Evolutionary conservation across 2,888 invertebrate genomes (phyloP).

Genomic region (Scaptomyza caliginosa): DNA sequence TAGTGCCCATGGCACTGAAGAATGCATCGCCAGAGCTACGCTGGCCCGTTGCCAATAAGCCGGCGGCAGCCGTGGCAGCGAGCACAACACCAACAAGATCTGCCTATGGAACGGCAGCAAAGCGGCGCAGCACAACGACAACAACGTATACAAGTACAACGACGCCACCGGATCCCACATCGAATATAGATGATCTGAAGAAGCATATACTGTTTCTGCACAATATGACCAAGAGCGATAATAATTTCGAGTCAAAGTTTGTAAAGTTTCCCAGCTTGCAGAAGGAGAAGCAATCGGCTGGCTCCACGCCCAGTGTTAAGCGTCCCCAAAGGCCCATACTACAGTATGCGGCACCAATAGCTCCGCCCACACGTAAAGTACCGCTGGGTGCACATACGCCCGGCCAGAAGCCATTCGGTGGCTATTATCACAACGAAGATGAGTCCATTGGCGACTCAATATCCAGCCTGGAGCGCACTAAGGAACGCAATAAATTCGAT

Average conservation of each 20-base stretch:
- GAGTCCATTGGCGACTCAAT: slow-evolving; percentile 50
- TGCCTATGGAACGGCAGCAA: slow-evolving; percentile 30
- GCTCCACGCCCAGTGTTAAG: slow-evolving; percentile 41
- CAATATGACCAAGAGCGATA: slow-evolving; percentile 83
- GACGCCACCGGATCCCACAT: slow-evolving; percentile 66
- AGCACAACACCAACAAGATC: slow-evolving; percentile 54
- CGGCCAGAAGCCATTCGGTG: slow-evolving; percentile 67
- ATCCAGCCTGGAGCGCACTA: slow-evolving; percentile 25
- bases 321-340: slow-evolving; percentile 74
- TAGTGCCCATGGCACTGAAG: slow-evolving; percentile 84
- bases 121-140: slow-evolving; percentile 48
- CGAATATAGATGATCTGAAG: slow-evolving; percentile 84
- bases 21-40: slow-evolving; percentile 81
- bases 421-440: slow-evolving; percentile 78
- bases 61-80: slow-evolving; percentile 44
- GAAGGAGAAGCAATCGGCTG: slow-evolving; percentile 67
- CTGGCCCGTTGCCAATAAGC: slow-evolving; percentile 45
- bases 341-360: slow-evolving; percentile 79
- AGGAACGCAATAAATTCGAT: slow-evolving; percentile 74
- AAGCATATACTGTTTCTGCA: slow-evolving; percentile 84
- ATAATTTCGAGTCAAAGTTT: slow-evolving; percentile 84
- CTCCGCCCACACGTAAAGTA: slow-evolving; percentile 77
- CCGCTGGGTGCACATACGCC: slow-evolving; percentile 58
- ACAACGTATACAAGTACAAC: slow-evolving; percentile 56
- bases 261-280: slow-evolving; percentile 84